Conservation (phyloP, 2,797 vertebrate genomes). For the Takifugu ocellatus region DNA sequence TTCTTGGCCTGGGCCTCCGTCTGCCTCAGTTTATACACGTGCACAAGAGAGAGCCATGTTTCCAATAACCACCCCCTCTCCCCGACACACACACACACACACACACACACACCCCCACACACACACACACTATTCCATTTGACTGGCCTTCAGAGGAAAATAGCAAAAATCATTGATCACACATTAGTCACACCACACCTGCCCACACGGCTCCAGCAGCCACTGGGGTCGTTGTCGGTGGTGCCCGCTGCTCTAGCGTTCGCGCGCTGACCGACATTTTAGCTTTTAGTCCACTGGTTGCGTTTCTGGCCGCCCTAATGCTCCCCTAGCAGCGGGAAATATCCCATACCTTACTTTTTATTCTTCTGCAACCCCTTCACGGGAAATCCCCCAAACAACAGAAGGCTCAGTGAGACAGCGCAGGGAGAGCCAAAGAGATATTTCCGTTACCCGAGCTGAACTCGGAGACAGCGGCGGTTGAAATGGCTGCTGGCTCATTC, state of each 20-base stretch:
- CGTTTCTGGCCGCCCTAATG: constrained; percentile 24
- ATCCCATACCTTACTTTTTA: constrained; percentile 39
- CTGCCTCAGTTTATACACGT: constrained; percentile 38
- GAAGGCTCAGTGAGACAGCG: constrained; percentile 19
- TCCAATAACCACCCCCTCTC: constrained; percentile 34
- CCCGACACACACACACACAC: background rate
- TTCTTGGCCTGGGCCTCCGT: constrained; percentile 24
- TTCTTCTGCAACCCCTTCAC: constrained; percentile 38
- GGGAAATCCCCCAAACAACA: constrained; percentile 60
- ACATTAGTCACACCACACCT: constrained; percentile 66
- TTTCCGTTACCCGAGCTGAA: constrained; percentile 66
- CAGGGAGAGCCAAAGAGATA: constrained; percentile 71
- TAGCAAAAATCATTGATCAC: constrained; percentile 52
- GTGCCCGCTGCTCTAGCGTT: constrained; percentile 27
- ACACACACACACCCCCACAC: background rate
- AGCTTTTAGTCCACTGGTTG: constrained; percentile 15
- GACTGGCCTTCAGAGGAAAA: constrained; percentile 33
- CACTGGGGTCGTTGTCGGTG: constrained; percentile 36
- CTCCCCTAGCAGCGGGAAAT: constrained; percentile 41
- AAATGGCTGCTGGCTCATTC: constrained; percentile 38
- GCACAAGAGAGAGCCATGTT: constrained; percentile 53
- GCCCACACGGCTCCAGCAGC: constrained; percentile 49
- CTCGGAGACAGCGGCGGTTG: constrained; percentile 38
- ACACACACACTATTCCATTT: constrained; percentile 17
- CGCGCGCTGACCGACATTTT: constrained; percentile 26